These are phyloP conservation scores for Manduca sexta DNA, from an alignment of 1,140 invertebrate species.

Conservation along the genomic window DNA sequence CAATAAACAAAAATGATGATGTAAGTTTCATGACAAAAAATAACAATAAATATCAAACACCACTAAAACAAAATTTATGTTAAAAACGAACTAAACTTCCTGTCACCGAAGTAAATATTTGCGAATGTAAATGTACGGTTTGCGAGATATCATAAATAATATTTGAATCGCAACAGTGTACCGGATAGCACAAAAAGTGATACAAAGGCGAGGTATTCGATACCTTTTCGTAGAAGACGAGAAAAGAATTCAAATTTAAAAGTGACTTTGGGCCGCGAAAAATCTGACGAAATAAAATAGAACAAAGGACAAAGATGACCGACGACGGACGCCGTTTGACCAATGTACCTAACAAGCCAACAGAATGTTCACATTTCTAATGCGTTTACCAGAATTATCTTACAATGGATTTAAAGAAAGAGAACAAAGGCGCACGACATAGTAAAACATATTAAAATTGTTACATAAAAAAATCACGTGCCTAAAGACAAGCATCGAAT, in stretches of 20 bases:
- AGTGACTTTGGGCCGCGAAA: slow-evolving; percentile 49
- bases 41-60: no score
- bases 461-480: not conserved
- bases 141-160: slow-evolving; percentile 54
- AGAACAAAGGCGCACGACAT: not conserved
- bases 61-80: no score
- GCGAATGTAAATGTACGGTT: no score
- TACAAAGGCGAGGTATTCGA: slow-evolving; percentile 71
- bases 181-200: slow-evolving; percentile 63
- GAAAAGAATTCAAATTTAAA: slow-evolving; percentile 68
- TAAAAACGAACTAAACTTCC: no score
- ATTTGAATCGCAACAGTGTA: slow-evolving; percentile 53
- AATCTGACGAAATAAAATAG: slow-evolving; percentile 57
- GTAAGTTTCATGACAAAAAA: no score
- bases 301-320: slow-evolving; percentile 44
- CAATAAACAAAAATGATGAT: no score
- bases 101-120: no score
- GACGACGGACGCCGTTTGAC: slow-evolving; percentile 31
- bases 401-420: not conserved
- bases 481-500: slow-evolving; percentile 10
- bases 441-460: not conserved
- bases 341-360: slow-evolving; percentile 6
- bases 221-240: slow-evolving; percentile 69
- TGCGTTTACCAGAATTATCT: not conserved
- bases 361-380: not conserved